These are phyloP conservation scores for Orchesellides sinensis DNA, from an alignment of 2,888 invertebrate genomes.

Conservation along the genomic window DNA sequence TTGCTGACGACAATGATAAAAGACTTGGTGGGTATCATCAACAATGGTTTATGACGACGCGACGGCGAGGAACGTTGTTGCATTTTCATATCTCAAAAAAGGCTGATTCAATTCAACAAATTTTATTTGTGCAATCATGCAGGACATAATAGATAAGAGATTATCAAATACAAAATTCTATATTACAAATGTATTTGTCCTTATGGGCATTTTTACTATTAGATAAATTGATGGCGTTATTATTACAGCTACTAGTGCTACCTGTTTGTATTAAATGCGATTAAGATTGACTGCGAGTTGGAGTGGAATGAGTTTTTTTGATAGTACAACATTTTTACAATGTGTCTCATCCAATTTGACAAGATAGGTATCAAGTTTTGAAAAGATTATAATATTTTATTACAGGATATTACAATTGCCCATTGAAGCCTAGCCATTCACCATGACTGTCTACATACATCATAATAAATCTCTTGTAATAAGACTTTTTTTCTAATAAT, in stretches of 20 bases:
- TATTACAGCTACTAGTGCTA: background rate
- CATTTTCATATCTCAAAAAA: no score
- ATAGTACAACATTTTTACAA: conserved; percentile 47
- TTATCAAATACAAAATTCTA: no score
- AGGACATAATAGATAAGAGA: no score
- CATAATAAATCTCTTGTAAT: conserved; percentile 10
- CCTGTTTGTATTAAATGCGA: background rate
- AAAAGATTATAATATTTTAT: conserved; percentile 41
- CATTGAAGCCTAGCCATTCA: conserved; percentile 10
- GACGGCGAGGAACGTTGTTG: no score
- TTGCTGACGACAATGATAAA: conserved; percentile 6
- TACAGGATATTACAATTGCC: conserved; percentile 50
- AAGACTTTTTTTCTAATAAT: conserved; percentile 34
- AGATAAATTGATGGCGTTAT: no score
- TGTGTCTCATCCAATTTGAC: conserved; percentile 61
- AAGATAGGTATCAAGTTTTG: conserved; percentile 44
- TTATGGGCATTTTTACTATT: no score
- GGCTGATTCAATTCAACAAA: no score
- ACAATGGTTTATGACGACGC: no score
- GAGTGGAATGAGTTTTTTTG: background rate
- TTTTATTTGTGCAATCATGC: no score
- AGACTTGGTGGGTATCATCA: background rate
- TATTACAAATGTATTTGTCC: no score
- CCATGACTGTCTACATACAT: background rate
- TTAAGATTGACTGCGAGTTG: background rate